Conservation (phyloP, 2,113 vertebrate genomes). For the Cyphomyrus discorhynchus region DNA sequence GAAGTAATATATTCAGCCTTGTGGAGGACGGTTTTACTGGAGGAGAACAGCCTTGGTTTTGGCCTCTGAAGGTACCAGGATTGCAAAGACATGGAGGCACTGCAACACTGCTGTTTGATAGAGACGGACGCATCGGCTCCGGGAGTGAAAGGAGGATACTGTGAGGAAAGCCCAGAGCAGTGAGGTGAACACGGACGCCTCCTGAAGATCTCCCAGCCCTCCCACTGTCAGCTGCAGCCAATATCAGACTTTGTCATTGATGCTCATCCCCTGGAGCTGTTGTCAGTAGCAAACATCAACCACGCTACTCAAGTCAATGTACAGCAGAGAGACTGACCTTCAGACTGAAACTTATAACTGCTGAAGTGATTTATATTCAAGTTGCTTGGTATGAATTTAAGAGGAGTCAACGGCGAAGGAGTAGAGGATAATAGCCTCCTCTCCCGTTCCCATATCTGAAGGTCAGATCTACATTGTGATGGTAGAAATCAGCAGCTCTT, state of each 20-base stretch:
- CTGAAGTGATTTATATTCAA: conserved; percentile 16
- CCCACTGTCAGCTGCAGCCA: background rate
- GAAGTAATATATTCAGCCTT: conserved; percentile 8
- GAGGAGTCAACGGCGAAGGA: background rate
- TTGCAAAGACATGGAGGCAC: background rate
- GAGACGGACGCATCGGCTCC: background rate
- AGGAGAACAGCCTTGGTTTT: conserved; percentile 2
- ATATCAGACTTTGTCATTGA: background rate
- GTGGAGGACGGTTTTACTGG: background rate
- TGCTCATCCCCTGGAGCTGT: background rate
- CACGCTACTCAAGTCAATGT: background rate
- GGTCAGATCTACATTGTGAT: conserved; percentile 2
- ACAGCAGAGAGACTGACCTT: background rate
- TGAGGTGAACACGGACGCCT: background rate
- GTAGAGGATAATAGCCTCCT: background rate
- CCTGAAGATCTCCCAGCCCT: background rate
- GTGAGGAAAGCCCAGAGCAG: background rate
- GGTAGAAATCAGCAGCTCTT: background rate
- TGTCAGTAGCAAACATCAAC: background rate
- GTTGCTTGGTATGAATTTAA: background rate
- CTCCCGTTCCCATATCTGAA: background rate
- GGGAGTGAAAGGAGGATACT: background rate
- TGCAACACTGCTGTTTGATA: background rate
- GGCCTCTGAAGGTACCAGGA: background rate
- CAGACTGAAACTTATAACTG: background rate